Evolutionary conservation across 1,140 invertebrate species (phyloP).

Genomic region (Lepidurus couesii): DNA sequence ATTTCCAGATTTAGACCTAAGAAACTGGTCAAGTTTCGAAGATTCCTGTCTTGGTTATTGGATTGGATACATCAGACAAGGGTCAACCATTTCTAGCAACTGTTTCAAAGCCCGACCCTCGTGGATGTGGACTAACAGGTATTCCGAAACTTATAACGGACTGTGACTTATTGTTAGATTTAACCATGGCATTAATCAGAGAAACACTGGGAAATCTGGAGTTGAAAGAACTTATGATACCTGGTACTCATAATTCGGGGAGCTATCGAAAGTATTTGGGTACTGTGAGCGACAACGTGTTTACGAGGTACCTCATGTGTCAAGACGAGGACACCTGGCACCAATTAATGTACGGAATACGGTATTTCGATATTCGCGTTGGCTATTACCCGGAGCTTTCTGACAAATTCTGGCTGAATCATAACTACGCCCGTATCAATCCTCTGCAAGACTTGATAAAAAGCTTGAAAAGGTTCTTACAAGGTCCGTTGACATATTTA

Average conservation of each 20-base stretch:
- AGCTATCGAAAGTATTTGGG: conserved; percentile 49
- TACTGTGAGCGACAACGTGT: conserved; percentile 43
- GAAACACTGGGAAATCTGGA: conserved; percentile 50
- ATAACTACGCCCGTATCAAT: conserved; percentile 59
- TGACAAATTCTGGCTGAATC: conserved; percentile 52
- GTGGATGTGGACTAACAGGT: conserved; percentile 61
- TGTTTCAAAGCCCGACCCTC: conserved; percentile 58
- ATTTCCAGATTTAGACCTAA: conserved; percentile 34
- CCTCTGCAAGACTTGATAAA: conserved; percentile 56
- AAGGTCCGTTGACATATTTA: conserved; percentile 26
- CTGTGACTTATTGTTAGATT: not conserved
- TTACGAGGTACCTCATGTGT: conserved; percentile 51
- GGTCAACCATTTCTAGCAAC: conserved; percentile 47
- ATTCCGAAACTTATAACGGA: conserved; percentile 6
- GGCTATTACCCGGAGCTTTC: conserved; percentile 57
- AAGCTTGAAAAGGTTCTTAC: conserved; percentile 58
- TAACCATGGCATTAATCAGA: conserved; percentile 40
- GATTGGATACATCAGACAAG: conserved; percentile 52
- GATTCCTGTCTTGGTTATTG: conserved; percentile 45
- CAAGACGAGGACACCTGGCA: conserved; percentile 72
- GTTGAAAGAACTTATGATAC: conserved; percentile 56
- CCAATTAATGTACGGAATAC: conserved; percentile 69
- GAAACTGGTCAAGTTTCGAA: conserved; percentile 34
- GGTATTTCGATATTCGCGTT: conserved; percentile 71
- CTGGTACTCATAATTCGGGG: conserved; percentile 65